Conservation (phyloP, 2,797 vertebrate species). For the Cyclopterus lumpus region DNA sequence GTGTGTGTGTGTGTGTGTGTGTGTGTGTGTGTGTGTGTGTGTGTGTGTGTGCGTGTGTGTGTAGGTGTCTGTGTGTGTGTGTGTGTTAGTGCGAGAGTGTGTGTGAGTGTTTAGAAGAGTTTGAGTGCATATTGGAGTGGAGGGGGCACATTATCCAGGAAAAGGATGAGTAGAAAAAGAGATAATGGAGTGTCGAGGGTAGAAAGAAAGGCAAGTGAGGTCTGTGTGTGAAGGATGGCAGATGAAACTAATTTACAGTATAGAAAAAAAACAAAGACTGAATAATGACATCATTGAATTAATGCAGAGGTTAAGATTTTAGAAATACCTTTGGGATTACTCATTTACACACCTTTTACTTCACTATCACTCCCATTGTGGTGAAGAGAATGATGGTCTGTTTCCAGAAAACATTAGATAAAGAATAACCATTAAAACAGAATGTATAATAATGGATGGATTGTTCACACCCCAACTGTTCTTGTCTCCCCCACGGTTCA, state of each 20-base stretch:
- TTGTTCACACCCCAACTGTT: neutral
- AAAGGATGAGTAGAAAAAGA: conserved; percentile 58
- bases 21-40: too few relatives aligned
- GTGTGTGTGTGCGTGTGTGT: neutral
- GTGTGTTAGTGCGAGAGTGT: conserved; percentile 12
- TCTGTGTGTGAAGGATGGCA: conserved; percentile 12
- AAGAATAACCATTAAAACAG: neutral
- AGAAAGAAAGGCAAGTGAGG: conserved; percentile 31
- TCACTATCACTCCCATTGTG: neutral
- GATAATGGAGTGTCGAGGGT: conserved; percentile 60
- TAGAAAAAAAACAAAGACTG: neutral
- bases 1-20: neutral
- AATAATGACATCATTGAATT: neutral
- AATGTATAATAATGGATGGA: neutral
- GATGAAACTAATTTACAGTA: conserved; percentile 11
- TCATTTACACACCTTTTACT: neutral
- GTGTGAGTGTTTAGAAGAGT: conserved; percentile 30
- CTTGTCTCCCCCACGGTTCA: neutral
- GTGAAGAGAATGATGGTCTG: neutral
- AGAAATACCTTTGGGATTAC: neutral
- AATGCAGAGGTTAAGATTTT: neutral
- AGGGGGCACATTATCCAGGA: conserved; percentile 58
- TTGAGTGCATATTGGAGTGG: conserved; percentile 41
- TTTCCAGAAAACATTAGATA: neutral
- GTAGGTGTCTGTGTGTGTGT: neutral